phyloP scores from a whole-genome alignment of 2,113 vertebrate genomes.

The Ardeotis arabs region DNA sequence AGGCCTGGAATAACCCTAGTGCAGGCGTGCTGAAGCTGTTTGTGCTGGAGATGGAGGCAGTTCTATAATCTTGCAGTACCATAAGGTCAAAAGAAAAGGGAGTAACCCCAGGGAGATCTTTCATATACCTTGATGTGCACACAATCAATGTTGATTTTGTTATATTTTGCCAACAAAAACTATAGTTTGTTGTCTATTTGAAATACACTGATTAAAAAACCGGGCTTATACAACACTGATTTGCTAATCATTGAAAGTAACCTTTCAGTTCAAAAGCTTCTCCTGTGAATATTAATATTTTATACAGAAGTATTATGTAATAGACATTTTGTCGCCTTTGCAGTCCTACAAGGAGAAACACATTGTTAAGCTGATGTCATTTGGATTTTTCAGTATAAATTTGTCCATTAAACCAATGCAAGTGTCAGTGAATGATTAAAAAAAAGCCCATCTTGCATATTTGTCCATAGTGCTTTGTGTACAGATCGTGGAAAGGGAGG shows the following conservation, averaged over 20 bases:
- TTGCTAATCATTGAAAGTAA: slow-evolving; percentile 25
- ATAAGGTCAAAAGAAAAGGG: not conserved
- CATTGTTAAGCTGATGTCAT: not conserved
- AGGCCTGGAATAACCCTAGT: not conserved
- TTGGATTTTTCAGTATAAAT: not conserved
- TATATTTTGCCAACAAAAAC: not conserved
- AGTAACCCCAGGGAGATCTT: not conserved
- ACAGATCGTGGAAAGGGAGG: not conserved
- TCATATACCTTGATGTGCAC: not conserved
- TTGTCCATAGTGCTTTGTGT: not conserved
- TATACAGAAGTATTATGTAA: slow-evolving; percentile 36
- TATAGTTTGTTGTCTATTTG: not conserved
- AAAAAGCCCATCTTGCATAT: not conserved
- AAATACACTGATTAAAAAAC: not conserved
- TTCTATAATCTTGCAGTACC: not conserved
- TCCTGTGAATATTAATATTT: slow-evolving; percentile 26
- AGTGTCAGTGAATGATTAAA: not conserved
- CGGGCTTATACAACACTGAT: not conserved
- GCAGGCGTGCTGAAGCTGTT: not conserved
- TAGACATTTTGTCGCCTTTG: slow-evolving; percentile 33
- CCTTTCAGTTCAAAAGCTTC: slow-evolving; percentile 11
- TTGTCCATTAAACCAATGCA: not conserved
- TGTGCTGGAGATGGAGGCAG: not conserved
- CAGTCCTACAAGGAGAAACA: not conserved
- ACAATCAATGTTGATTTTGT: not conserved